Conservation (phyloP, 2,888 invertebrate genomes). For the Proisotoma minuta region DNA sequence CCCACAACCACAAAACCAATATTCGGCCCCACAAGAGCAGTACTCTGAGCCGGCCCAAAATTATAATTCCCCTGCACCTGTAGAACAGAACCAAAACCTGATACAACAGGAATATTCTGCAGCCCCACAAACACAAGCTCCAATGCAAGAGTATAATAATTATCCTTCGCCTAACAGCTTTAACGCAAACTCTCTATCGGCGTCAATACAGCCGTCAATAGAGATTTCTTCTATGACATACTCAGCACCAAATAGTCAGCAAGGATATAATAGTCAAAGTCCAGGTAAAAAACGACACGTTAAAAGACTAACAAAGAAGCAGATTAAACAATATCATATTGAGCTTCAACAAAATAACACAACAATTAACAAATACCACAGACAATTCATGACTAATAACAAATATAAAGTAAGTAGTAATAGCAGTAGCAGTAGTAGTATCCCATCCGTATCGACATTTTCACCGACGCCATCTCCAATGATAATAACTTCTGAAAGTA, state of each 20-base stretch:
- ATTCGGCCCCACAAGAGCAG: slow-evolving; percentile 5
- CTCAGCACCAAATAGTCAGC: slow-evolving; percentile 28
- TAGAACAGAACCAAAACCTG: too few species aligned
- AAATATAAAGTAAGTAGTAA: too few species aligned
- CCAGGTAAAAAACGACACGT: slow-evolving; percentile 24
- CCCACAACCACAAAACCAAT: slow-evolving; percentile 11
- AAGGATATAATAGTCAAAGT: slow-evolving; percentile 13
- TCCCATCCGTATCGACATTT: too few species aligned
- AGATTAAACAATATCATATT: neutral
- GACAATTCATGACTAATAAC: neutral
- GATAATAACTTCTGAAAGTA: neutral
- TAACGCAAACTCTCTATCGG: slow-evolving; percentile 19
- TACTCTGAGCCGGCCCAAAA: neutral
- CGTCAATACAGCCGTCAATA: slow-evolving; percentile 37
- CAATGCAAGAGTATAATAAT: slow-evolving; percentile 13
- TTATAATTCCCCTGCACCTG: slow-evolving; percentile 11
- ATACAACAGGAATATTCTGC: slow-evolving; percentile 4
- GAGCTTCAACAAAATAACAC: neutral
- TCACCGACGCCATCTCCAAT: neutral
- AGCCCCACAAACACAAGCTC: neutral
- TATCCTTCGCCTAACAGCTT: slow-evolving; percentile 17
- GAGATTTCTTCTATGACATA: slow-evolving; percentile 35
- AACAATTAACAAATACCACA: neutral
- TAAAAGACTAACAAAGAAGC: neutral
- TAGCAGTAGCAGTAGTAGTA: neutral